phyloP scores from a whole-genome alignment of 2,113 vertebrate species.

The Pleuronectes platessa region DNA sequence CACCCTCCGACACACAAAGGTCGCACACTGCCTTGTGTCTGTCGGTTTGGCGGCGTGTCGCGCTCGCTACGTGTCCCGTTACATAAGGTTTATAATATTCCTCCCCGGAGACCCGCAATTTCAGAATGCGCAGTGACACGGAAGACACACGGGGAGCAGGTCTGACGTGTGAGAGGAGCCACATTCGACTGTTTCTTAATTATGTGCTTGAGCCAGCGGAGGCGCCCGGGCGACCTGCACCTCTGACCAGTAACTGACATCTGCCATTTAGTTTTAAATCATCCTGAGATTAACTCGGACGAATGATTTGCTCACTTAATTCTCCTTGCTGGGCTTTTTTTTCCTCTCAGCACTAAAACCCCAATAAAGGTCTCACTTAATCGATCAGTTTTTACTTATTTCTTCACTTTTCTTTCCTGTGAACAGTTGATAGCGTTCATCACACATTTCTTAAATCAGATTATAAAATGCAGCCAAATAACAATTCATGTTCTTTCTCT shows the following conservation, averaged over 20 bases:
- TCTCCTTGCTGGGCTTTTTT: not conserved
- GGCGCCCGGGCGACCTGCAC: not conserved
- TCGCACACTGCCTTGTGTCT: conserved; percentile 47
- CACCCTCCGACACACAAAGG: conserved; percentile 62
- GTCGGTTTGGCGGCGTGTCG: conserved; percentile 36
- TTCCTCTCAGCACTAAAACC: not conserved
- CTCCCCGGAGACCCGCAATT: conserved; percentile 1
- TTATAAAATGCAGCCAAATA: not conserved
- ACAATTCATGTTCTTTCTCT: too few relatives aligned
- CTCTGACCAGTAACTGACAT: not conserved
- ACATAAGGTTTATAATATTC: conserved; percentile 43
- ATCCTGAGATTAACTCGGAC: not conserved
- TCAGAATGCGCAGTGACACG: conserved; percentile 11
- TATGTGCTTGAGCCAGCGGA: not conserved
- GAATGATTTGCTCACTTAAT: not conserved
- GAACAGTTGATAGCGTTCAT: not conserved
- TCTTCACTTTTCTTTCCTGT: not conserved
- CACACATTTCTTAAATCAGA: too few relatives aligned
- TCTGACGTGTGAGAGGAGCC: not conserved
- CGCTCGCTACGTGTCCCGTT: conserved; percentile 40
- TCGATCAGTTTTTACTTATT: not conserved
- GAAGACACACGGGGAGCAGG: not conserved
- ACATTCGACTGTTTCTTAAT: not conserved
- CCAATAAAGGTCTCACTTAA: not conserved
- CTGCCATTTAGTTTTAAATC: not conserved